Base-by-base conservation (phyloP, 2,113 vertebrate species). In the Cathartes aura region DNA sequence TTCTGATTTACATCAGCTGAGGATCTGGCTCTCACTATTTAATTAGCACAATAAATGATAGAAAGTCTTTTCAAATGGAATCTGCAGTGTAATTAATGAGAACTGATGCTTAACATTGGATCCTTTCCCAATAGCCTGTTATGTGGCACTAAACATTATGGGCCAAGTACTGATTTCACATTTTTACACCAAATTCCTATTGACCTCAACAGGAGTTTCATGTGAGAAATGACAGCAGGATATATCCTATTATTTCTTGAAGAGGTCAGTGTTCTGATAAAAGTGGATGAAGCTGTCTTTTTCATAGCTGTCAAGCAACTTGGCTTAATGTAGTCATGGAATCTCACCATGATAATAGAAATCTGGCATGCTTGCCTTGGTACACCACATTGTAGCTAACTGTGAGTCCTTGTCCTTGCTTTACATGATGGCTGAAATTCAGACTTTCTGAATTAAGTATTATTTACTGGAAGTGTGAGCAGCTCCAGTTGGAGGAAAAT, bases 241-340 rank as follows among this genome's bases (percentile, higher is more conserved):
- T 96, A 86, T 36, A 47, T 72, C 67, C 89, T 87, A 15, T 88
- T 94, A 87, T 93, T 95, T 71, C 94, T 93, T 64, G 86, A 89
- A 95, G 97, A 97, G 89, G 89, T 96, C 87, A 82, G 50, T 53
- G 70, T 82, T 93, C 74, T 82, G 91, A 75, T 90, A 56, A 15
- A 95, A 87, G 82, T 71, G 64, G 81, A 96, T 97, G 82, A 96
- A 95, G 91, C 79, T 97, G 95, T 96, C 96, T 96, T 93, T 96
- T 96, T 96, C 85, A 94, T 79, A 87, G 93, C 93, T 96, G 91
- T 97, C 96, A 96, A 83, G 48, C 72, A 92, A 75, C 79, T 96
- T 97, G 95, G 95, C 91, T 94, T 92, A 84, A 88, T 9, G 58
- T 7, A 93, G 82, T 67, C 64, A 63, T 89, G 87, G 89, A 93